Percentiles rank a stretch among this genome's conserved stretches.
Evolutionary conservation across 2,888 invertebrate genomes (phyloP).

Genomic region (Nebria brevicollis): DNA sequence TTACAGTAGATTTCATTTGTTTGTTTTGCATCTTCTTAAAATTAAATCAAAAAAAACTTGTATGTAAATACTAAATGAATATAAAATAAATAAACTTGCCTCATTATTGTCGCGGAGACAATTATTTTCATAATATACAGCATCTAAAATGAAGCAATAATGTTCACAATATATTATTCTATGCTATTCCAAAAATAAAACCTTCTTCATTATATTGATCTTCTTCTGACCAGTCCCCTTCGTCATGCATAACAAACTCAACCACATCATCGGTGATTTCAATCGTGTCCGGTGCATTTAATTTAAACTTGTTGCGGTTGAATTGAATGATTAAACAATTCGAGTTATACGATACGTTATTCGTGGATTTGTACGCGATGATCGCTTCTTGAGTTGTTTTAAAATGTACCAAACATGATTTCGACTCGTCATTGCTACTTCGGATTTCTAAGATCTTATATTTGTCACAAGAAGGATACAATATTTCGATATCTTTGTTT

Average conservation of each 20-base stretch:
- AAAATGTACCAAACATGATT: constrained; percentile 30
- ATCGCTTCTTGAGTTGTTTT: constrained; percentile 27
- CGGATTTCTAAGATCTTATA: constrained; percentile 5
- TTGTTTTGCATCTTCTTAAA: neutral
- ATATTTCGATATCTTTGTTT: constrained; percentile 28
- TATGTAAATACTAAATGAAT: no score
- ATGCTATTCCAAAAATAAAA: neutral
- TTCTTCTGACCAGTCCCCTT: constrained; percentile 4
- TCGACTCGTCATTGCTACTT: neutral
- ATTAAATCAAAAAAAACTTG: no score
- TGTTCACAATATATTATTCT: no score
- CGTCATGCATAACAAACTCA: constrained; percentile 2
- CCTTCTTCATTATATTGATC: constrained; percentile 3
- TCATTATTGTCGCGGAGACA: no score
- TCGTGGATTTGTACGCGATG: constrained; percentile 27
- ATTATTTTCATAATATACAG: no score
- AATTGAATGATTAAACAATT: constrained; percentile 30
- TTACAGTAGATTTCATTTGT: neutral
- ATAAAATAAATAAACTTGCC: no score
- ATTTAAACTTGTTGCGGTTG: constrained; percentile 7
- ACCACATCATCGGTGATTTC: constrained; percentile 9
- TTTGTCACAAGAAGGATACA: constrained; percentile 26
- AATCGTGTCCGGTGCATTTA: neutral
- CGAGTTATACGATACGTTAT: constrained; percentile 22
- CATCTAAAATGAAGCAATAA: neutral